These are phyloP conservation scores for Rutpela maculata DNA, from an alignment of 2,888 invertebrate species.

Conservation along the genomic window DNA sequence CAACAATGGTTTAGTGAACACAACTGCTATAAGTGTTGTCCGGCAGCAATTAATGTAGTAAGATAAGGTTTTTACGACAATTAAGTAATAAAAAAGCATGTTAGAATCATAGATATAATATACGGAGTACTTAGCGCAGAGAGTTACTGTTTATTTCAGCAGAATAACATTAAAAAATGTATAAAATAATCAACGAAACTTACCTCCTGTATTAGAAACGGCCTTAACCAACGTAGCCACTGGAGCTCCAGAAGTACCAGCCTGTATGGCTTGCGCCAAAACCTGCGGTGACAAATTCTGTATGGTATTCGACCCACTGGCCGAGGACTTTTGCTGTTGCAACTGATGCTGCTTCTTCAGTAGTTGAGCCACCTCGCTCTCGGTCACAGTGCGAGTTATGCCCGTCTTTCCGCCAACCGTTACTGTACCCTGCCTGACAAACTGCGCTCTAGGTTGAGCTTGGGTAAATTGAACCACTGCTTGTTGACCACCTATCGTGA, in stretches of 20 bases:
- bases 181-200: slow-evolving; percentile 28
- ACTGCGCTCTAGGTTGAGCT: slow-evolving; percentile 68
- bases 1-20: too few relatives aligned
- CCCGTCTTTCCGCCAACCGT: slow-evolving; percentile 68
- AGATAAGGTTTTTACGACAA: too few relatives aligned
- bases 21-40: too few relatives aligned
- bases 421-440: slow-evolving; percentile 71
- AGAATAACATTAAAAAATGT: too few relatives aligned
- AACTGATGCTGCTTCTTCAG: slow-evolving; percentile 72
- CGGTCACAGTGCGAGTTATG: slow-evolving; percentile 73
- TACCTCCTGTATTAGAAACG: slow-evolving; percentile 72
- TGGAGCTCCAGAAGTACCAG: slow-evolving; percentile 75
- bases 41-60: too few relatives aligned
- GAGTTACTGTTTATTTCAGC: too few relatives aligned
- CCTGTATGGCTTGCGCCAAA: slow-evolving; percentile 73
- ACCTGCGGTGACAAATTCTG: slow-evolving; percentile 70
- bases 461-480: slow-evolving; percentile 72
- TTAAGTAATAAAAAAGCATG: too few relatives aligned
- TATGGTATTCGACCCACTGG: slow-evolving; percentile 66
- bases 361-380: slow-evolving; percentile 76
- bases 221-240: slow-evolving; percentile 82
- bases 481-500: slow-evolving; percentile 68
- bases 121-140: too few relatives aligned
- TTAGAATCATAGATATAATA: too few relatives aligned
- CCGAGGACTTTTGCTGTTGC: slow-evolving; percentile 67